Conservation (phyloP, 2,797 vertebrate species). For the Monodelphis domestica region DNA sequence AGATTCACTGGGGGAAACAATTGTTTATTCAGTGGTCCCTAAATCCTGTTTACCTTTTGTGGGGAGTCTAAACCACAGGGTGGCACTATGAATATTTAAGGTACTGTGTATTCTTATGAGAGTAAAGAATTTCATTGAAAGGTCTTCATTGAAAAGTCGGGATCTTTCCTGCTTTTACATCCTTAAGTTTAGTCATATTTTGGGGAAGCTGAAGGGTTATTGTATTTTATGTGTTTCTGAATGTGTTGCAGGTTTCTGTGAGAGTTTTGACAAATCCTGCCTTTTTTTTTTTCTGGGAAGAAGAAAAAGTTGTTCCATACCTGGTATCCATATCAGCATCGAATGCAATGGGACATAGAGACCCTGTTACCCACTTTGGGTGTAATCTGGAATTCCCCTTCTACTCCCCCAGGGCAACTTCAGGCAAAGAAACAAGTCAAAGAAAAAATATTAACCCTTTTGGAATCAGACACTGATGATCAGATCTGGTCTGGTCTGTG, state of each 20-base stretch:
- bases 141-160: neutral
- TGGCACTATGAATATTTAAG: slow-evolving; percentile 1
- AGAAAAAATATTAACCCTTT: neutral
- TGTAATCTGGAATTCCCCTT: neutral
- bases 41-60: neutral
- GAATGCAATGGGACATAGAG: neutral
- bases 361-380: neutral
- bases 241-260: neutral
- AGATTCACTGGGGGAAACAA: neutral
- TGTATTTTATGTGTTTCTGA: neutral
- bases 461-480: neutral
- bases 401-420: too few relatives aligned
- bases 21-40: neutral
- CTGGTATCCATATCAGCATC: neutral
- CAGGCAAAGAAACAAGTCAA: neutral
- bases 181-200: neutral
- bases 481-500: neutral
- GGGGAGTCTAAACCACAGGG: neutral
- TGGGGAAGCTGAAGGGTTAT: neutral
- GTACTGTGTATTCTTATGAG: neutral
- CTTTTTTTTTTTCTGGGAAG: neutral
- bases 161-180: neutral
- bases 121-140: neutral
- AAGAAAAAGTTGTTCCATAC: neutral
- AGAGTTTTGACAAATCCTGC: neutral